Base-by-base conservation (phyloP, 2,797 vertebrate genomes). In the Platalea minor region DNA sequence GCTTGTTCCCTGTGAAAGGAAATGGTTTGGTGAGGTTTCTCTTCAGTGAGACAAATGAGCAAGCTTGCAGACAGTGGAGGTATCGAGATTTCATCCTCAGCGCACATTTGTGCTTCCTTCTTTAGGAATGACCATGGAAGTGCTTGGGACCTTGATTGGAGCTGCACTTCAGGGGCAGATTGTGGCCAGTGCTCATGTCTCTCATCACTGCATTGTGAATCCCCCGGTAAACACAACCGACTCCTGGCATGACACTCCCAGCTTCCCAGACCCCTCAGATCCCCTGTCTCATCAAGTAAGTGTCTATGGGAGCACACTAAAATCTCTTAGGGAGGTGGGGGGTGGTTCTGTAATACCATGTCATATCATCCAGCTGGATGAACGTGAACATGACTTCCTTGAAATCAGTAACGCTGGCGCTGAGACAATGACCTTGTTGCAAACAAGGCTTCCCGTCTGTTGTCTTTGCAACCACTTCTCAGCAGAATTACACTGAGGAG, bases 41-140 rank as follows among this genome's bases (percentile, higher is more conserved):
- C 9, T 74, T 91, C 57, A 88, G 21, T 25, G 51, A 91, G 43
- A 48, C n/a, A 77, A 67, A 83, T 35, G 13, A 80, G 26, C n/a
- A 60, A 70, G 59, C 28, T 45, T 65, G 28, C 7, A 31, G 69
- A 39, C 10, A 21, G 59, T 16, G 35, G 63, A 60, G 33, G 8
- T 76, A 59, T 45, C 2, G 1, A 68, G n/a, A 64, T 83, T 51
- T 80, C 16, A 41, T 61, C 28, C 46, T 91, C 25, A 35, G 33
- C 33, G 48, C 9, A 11, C 9, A 2, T 77, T 69, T 94, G 19
- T 94, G 43, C 53, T 88, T 94, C 67, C 48, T 90, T 74, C 54
- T 87, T 41, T 97, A 99, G 99, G 99, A 78, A 99, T 99, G 98
- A 99, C 99, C 5, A 95, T 99, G 98, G 99, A 99, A 98, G 98